Evolutionary conservation across 2,888 invertebrate genomes (phyloP), one percentile per base, ranked within the genome.

Genomic region (Drosophila falleni): DNA sequence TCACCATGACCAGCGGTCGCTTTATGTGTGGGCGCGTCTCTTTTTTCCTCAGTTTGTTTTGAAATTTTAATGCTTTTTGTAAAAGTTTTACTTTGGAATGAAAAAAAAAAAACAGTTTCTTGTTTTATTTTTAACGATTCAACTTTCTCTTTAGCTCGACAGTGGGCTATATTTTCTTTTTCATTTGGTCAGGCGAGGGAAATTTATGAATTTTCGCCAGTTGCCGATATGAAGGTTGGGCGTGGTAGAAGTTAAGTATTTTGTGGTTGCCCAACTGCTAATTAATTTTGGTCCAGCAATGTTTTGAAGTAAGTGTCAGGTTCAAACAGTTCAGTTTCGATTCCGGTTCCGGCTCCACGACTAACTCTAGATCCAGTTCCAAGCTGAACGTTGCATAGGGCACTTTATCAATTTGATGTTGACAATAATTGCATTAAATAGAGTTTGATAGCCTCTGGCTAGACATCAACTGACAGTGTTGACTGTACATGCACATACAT

Each of bases 371-470:
- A 23, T 41, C 5, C 10, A 47, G 50, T 9, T 41, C 37, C 44
- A 64, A 39, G 53, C 31, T n/a, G 55, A 47, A 61, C 54, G 53
- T 71, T 74, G 50, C 72, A 68, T 59, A 78, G 67, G 68, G 66
- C 79, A 83, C 83, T 86, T 83, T 72, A 77, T 79, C 81, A 87
- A 81, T 84, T 81, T 87, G 44, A 74, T 83, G 71, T 79, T 71
- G 74, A 77, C 74, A 77, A 79, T 84, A 86, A 87, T 83, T 79
- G 79, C 81, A 83, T 83, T 81, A 81, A 68, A 51, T 46, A 42
- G 54, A 77, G 64, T 79, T 64, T 49, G 8, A 8, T 19, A 15
- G 54, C 47, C 47, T 31, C 33, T n/a, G n/a, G 19, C 31, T 44
- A 15, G 26, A 26, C 42, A 16, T 26, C 15, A 44, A 46, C 44